Evolutionary conservation across 2,888 invertebrate genomes (phyloP), one percentile per base, ranked within the genome.

Genomic region (Thumatha senex): DNA sequence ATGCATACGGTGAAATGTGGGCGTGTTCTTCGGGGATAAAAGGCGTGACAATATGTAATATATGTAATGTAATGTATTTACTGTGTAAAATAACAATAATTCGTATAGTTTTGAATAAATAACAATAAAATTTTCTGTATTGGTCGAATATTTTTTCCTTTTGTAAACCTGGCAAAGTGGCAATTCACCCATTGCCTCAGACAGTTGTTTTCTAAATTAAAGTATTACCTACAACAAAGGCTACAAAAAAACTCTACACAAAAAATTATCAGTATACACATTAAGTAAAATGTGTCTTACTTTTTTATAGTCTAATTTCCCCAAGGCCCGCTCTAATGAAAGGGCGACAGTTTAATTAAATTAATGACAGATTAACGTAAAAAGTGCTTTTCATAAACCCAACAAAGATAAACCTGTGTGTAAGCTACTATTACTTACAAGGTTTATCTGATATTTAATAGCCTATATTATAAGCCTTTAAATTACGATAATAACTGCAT

Each of bases 371-470:
- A 81, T 83, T 80, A 77, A 76, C 77, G 74, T 74, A 72, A 60
- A 78, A 82, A 84, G 83, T 77, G 80, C 79, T 78, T 80, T 82
- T 82, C 86, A 83, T 84, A 80, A 76, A 56, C 58, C 50, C 48
- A 49, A 33, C 9, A 67, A 73, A 73, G 70, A 70, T 74, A 70
- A 74, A 24, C 18, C 75, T 58, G 60, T 62, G 61, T 64, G 51
- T 65, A 62, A 70, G 61, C 71, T 63, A 69, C 76, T 73, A 84
- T 84, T 82, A 85, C 60, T 48, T 65, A 24, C 18, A 24, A 24
- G 59, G 56, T 64, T 70, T 65, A 65, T 60, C 48, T 57, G 48
- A 38, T 45, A 46, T 48, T 41, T 48, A 54, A 64, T 59, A 59
- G 47, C 51, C 54, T 55, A 63, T 66, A 71, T 65, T 48, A 62